A percentile compares a stretch with the other conserved stretches of the same genome.
These are phyloP conservation scores for Meliscaeva auricollis DNA, from an alignment of 2,888 invertebrate genomes.

Conservation along the genomic window DNA sequence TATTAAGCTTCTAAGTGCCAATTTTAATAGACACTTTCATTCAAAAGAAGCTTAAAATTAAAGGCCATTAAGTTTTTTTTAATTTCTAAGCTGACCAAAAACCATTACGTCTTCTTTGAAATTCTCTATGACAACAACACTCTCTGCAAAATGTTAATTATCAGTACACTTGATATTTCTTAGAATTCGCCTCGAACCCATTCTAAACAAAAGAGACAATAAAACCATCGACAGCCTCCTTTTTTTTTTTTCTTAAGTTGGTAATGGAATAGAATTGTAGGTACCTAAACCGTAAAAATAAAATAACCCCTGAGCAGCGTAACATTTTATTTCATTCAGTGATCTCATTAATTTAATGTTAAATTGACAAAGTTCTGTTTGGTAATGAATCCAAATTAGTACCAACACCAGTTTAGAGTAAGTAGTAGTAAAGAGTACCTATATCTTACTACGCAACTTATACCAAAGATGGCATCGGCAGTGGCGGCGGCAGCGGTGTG, in stretches of 20 bases:
- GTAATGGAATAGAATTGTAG: not conserved
- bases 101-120: not conserved
- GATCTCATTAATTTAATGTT: slow-evolving; percentile 63
- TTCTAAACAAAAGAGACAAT: not conserved
- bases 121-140: not conserved
- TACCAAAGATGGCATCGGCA: slow-evolving; percentile 36
- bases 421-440: not conserved
- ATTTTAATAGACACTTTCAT: not conserved
- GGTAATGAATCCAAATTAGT: slow-evolving; percentile 47
- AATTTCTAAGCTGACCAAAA: slow-evolving; percentile 20
- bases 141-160: slow-evolving; percentile 1
- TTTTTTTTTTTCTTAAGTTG: not conserved
- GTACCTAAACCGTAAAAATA: not conserved
- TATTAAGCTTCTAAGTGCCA: too few species aligned
- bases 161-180: not conserved
- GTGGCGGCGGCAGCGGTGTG: too few species aligned
- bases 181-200: not conserved
- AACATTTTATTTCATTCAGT: slow-evolving; percentile 40
- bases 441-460: slow-evolving; percentile 53
- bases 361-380: slow-evolving; percentile 53
- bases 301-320: slow-evolving; percentile 11
- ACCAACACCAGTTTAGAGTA: slow-evolving; percentile 14
- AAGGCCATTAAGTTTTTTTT: slow-evolving; percentile 17
- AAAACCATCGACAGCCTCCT: not conserved
- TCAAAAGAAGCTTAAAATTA: not conserved